phyloP scores from a whole-genome alignment of 2,113 vertebrate species.

The Hyperoodon ampullatus region DNA sequence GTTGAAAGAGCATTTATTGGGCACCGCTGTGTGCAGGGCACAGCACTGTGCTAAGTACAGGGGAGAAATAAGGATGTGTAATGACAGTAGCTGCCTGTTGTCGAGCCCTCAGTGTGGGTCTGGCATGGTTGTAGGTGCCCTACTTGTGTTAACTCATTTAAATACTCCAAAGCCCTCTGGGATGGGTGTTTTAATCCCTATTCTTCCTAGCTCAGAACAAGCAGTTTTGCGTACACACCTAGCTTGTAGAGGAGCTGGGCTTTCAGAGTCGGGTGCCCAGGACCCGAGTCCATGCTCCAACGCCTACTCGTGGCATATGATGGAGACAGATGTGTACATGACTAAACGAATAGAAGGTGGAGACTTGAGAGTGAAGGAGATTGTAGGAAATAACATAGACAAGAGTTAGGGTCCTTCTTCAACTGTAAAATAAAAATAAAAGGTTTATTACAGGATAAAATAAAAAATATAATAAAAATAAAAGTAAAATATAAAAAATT shows the following conservation, averaged over 20 bases:
- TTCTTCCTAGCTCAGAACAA: neutral
- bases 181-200: neutral
- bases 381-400: neutral
- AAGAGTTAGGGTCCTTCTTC: neutral
- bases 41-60: neutral
- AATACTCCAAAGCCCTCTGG: neutral
- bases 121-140: neutral
- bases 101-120: neutral
- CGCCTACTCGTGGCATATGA: neutral
- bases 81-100: neutral
- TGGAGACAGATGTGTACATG: neutral
- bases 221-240: neutral
- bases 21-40: neutral
- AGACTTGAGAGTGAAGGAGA: neutral
- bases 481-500: too few relatives aligned
- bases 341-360: neutral
- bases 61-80: neutral
- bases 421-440: conserved; percentile 46
- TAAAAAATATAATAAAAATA: conserved; percentile 35
- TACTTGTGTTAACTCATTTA: neutral
- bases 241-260: neutral
- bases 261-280: neutral
- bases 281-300: neutral
- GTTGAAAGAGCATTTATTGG: neutral
- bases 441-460: neutral